phyloP scores from a whole-genome alignment of 2,113 vertebrate species.

The Larimichthys crocea region DNA sequence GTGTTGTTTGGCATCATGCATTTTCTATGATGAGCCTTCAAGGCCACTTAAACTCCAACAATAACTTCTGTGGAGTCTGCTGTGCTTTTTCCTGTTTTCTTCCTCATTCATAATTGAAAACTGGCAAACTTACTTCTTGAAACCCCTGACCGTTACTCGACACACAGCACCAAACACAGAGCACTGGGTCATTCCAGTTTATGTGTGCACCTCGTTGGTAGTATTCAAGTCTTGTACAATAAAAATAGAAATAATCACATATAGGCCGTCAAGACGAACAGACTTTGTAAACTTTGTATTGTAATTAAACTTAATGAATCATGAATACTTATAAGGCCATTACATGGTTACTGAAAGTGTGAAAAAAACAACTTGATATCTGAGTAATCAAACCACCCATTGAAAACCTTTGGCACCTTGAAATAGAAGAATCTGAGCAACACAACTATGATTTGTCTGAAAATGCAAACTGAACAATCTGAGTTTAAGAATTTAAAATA shows the following conservation, averaged over 20 bases:
- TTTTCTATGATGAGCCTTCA: conserved; percentile 41
- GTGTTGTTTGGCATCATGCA: neutral
- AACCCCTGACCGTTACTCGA: conserved; percentile 43
- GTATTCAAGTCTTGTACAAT: conserved; percentile 23
- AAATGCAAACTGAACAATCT: neutral
- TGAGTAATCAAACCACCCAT: conserved; percentile 4
- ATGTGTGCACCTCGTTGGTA: conserved; percentile 5
- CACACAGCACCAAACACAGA: conserved; percentile 41
- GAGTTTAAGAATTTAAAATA: neutral
- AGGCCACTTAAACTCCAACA: conserved; percentile 37
- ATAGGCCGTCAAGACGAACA: neutral
- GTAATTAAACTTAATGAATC: neutral
- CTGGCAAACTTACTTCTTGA: conserved; percentile 48
- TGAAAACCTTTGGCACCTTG: neutral
- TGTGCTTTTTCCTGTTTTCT: conserved; percentile 22
- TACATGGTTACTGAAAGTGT: neutral
- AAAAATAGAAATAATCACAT: neutral
- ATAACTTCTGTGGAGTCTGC: conserved; percentile 30
- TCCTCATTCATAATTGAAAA: conserved; percentile 69
- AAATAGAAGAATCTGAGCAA: neutral
- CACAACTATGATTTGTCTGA: neutral
- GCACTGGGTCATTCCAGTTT: conserved; percentile 14
- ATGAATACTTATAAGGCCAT: conserved; percentile 8
- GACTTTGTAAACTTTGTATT: neutral
- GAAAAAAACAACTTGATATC: neutral